Evolutionary conservation across 1,140 invertebrate species (phyloP), one percentile per base, ranked within the genome.

Genomic region (Catajapyx aquilonaris): DNA sequence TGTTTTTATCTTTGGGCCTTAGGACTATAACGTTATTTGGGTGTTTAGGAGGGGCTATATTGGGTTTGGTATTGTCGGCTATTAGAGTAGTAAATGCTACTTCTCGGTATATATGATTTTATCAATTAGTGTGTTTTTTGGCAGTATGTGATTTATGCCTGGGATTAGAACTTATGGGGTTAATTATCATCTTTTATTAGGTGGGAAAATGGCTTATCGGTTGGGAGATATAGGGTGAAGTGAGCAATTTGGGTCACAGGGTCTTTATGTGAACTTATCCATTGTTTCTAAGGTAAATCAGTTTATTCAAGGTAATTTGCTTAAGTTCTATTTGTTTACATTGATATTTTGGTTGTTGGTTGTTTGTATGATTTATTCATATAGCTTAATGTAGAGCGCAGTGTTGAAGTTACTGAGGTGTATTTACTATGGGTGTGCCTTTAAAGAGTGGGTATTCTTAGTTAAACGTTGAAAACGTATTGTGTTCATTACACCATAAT

Each of bases 301-400:
- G 41, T 39, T 47, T 48, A 37, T 44, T 43, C 51, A 58, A 47
- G 48, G 52, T 52, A 56, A 57, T 57, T 55, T 49, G 50, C 53
- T 56, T 50, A 57, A 58, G 53, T 51, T 60, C 54, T 60, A 51
- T 57, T 56, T 31, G n/a, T n/a, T n/a, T n/a, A n/a, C n/a, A n/a
- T n/a, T n/a, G n/a, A n/a, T n/a, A n/a, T n/a, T n/a, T n/a, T n/a
- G n/a, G n/a, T n/a, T n/a, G n/a, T n/a, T n/a, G n/a, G n/a, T n/a
- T n/a, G n/a, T n/a, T n/a, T n/a, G n/a, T n/a, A n/a, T 48, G 31
- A 3, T 48, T 46, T 52, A 58, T 52, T 62, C 56, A 61, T 56
- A 58, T 68, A 66, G 63, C 65, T 66, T 66, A 66, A n/a, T 55
- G 46, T 52, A 66, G 60, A 66, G 62, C 50, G 48, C 60, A 52